Evolutionary conservation across 2,113 vertebrate genomes (phyloP).

Genomic region (Rhinopomastus cyanomelas): DNA sequence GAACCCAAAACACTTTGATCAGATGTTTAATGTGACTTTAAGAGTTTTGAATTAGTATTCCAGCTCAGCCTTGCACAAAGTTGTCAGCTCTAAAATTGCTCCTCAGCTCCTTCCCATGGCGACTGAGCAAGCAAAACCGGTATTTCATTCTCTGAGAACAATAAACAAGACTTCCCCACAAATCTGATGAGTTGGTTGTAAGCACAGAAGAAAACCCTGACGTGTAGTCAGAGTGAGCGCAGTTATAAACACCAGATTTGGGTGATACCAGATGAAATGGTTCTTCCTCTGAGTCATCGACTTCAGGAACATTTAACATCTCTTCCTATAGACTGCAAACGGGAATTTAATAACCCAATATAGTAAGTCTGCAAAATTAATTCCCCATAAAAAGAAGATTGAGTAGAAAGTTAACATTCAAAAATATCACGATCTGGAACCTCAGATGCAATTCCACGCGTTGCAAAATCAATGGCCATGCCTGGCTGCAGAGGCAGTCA

Average conservation of each 20-base stretch:
- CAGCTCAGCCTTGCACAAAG: background rate
- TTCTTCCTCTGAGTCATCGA: background rate
- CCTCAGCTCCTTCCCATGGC: background rate
- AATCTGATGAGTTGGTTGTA: background rate
- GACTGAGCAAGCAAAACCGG: background rate
- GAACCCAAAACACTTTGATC: constrained; percentile 50
- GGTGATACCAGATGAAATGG: background rate
- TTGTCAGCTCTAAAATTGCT: constrained; percentile 16
- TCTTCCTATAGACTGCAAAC: constrained; percentile 10
- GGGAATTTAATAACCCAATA: background rate
- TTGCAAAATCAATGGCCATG: background rate
- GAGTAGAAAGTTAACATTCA: background rate
- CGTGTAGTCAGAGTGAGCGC: background rate
- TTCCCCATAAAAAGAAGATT: background rate
- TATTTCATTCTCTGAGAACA: constrained; percentile 35
- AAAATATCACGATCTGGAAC: background rate
- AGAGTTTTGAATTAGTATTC: constrained; percentile 39
- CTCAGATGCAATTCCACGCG: background rate
- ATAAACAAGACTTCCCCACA: background rate
- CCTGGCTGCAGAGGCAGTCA: background rate
- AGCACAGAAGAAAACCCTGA: constrained; percentile 26
- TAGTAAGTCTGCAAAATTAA: background rate
- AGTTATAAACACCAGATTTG: constrained; percentile 22
- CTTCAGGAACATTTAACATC: background rate
- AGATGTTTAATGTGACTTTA: constrained; percentile 40